These are phyloP conservation scores for Drosophila atroscutellata DNA, from an alignment of 2,888 invertebrate genomes.

Conservation along the genomic window DNA sequence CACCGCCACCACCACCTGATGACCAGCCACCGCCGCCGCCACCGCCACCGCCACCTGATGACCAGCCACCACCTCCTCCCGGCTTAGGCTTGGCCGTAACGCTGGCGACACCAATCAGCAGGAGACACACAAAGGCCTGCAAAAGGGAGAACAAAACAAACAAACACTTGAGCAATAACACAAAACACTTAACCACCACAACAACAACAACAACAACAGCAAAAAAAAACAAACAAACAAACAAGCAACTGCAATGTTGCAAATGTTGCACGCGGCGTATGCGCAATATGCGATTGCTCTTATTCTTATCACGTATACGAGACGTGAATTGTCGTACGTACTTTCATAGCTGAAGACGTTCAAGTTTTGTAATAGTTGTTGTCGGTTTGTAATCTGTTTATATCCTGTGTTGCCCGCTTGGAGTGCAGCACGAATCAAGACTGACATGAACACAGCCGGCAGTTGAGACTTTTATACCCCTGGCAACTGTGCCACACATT, in stretches of 20 bases:
- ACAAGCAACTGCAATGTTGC: background rate
- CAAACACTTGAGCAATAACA: background rate
- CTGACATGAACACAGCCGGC: slow-evolving; percentile 65
- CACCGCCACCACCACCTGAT: slow-evolving; percentile 58
- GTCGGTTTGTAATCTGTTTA: background rate
- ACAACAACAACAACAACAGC: slow-evolving; percentile 1
- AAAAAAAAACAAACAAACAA: slow-evolving; percentile 5
- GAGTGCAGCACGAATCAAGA: slow-evolving; percentile 60
- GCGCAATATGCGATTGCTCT: slow-evolving; percentile 11
- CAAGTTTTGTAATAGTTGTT: slow-evolving; percentile 11
- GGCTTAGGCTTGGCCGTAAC: slow-evolving; percentile 82
- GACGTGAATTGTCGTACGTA: slow-evolving; percentile 11
- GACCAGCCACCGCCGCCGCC: slow-evolving; percentile 69
- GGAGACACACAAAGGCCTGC: slow-evolving; percentile 82
- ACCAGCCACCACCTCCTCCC: slow-evolving; percentile 71
- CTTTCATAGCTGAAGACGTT: slow-evolving; percentile 22
- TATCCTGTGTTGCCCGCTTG: slow-evolving; percentile 33
- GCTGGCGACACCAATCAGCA: slow-evolving; percentile 81
- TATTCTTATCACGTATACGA: slow-evolving; percentile 41
- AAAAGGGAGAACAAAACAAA: slow-evolving; percentile 8
- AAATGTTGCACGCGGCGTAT: slow-evolving; percentile 30
- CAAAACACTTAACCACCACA: slow-evolving; percentile 2
- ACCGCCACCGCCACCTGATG: slow-evolving; percentile 68
- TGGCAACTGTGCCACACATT: slow-evolving; percentile 45
- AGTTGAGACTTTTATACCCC: slow-evolving; percentile 58